Evolutionary conservation across 2,888 invertebrate species (phyloP), one percentile per base, ranked within the genome.

Genomic region (Limnephilus auricula): DNA sequence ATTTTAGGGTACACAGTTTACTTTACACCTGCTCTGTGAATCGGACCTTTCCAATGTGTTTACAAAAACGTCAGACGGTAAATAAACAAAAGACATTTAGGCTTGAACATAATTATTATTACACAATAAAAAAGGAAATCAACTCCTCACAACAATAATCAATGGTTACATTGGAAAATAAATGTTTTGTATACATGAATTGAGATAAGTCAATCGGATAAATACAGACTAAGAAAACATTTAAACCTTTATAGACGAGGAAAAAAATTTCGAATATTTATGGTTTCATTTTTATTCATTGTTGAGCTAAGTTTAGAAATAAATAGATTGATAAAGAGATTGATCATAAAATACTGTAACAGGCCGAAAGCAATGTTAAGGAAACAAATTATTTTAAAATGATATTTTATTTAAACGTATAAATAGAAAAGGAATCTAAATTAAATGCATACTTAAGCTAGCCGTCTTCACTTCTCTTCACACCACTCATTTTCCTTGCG

Each of bases 401-500:
- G 2, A 45, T 82, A 82, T 18, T 32, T 82, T 82, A 31, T 31
- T 82, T 32, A 32, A 82, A 82, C 25, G 15, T 40, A 40, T 85
- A 85, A 85, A 85, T 85, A 85, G 30, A 89, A 79, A 31, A 80
- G 79, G 30, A n/a, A 40, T 89, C 45, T 89, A 89, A 89, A n/a
- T 45, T 40, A 80, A 79, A 89, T 34, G 79, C 31, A 89, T 40
- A 45, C 87, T 65, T 87, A 87, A 78, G 78, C 78, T 87, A 87
- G 12, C 65, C 31, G 37, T 65, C 13, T 89, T 92, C 40, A 98
- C 95, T 98, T 98, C 94, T 98, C 98, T 95, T 98, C 98, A 94
- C 98, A 98, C 99, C 99, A 99, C 94, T 99, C 99, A 95, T 99
- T 99, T 94, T 99, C 99, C 94, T 98, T 99, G 94, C 98, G 97